Base-by-base conservation (phyloP, 2,797 vertebrate species). In the Cossypha dichroa region DNA sequence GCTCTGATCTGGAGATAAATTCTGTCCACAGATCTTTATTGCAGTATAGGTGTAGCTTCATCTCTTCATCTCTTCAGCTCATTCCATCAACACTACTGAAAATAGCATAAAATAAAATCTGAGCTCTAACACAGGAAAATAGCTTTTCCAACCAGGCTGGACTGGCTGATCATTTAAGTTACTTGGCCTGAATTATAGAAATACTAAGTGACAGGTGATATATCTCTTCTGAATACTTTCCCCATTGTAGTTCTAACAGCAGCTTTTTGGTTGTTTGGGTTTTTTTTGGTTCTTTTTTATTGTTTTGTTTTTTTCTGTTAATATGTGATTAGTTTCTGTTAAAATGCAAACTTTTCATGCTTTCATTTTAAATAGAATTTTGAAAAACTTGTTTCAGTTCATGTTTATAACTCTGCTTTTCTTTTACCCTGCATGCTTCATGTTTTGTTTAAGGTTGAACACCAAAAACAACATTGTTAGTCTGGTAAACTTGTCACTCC, bases 51-150 rank as follows among this genome's bases (percentile, higher is more conserved):
- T 59, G 40, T 94, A 94, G 93, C 29, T n/a, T 91, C 85, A 97
- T 94, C 73, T 94, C 52, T 81, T 96, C 72, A 89, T 91, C 77
- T 95, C 52, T 74, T 96, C 72, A 88, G 90, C 74, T 95, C 43
- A n/a, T 91, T 93, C 74, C 77, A 70, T 78, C 90, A 83, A 74
- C 74, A 75, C n/a, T 1, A 1, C 31, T 48, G 94, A 76, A 96
- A 95, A 94, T 41, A 91, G 28, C 56, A 52, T 89, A 74, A 97
- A 95, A 87, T 55, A 83, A 78, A 90, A 87, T 58, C 81, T 90
- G 58, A 85, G 28, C 9, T 74, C 56, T 85, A 68, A 81, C 59
- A 75, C 0, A 13, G 74, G 38, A 92, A 97, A 91, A 94, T 13
- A 89, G 54, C 55, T 60, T 91, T 92, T 96, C 51, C 68, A 92